Conservation (phyloP, 2,797 vertebrate genomes). For the Enteromius argenteus region DNA sequence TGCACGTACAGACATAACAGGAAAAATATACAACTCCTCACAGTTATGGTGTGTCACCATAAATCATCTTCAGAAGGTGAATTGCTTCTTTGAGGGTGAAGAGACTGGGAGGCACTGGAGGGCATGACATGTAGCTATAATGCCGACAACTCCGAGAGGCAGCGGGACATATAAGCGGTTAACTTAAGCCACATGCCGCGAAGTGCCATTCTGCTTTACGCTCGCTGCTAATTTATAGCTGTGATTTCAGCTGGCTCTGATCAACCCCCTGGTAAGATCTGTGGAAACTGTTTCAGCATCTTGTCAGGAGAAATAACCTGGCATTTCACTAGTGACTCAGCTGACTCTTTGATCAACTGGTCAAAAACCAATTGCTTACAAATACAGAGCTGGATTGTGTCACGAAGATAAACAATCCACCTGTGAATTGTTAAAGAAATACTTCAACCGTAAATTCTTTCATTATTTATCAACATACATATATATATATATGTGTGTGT, state of each 20-base stretch:
- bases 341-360: slow-evolving; percentile 22
- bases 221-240: slow-evolving; percentile 71
- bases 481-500: no score
- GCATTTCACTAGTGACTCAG: slow-evolving; percentile 67
- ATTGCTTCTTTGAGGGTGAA: slow-evolving; percentile 17
- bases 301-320: slow-evolving; percentile 74
- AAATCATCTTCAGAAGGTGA: slow-evolving; percentile 60
- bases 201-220: slow-evolving; percentile 60
- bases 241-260: slow-evolving; percentile 77
- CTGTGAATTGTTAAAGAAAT: background rate
- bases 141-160: slow-evolving; percentile 9
- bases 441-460: background rate
- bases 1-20: slow-evolving; percentile 60
- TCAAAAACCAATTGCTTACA: slow-evolving; percentile 22
- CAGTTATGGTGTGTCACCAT: slow-evolving; percentile 58
- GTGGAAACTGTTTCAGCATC: slow-evolving; percentile 76
- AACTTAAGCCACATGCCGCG: slow-evolving; percentile 73
- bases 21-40: slow-evolving; percentile 66
- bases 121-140: slow-evolving; percentile 36
- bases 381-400: slow-evolving; percentile 24
- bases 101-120: slow-evolving; percentile 3
- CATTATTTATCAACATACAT: background rate
- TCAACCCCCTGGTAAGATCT: slow-evolving; percentile 71
- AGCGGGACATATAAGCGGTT: slow-evolving; percentile 58
- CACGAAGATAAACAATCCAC: background rate